phyloP scores from a whole-genome alignment of 2,113 vertebrate genomes.

The Rhinichthys klamathensis region DNA sequence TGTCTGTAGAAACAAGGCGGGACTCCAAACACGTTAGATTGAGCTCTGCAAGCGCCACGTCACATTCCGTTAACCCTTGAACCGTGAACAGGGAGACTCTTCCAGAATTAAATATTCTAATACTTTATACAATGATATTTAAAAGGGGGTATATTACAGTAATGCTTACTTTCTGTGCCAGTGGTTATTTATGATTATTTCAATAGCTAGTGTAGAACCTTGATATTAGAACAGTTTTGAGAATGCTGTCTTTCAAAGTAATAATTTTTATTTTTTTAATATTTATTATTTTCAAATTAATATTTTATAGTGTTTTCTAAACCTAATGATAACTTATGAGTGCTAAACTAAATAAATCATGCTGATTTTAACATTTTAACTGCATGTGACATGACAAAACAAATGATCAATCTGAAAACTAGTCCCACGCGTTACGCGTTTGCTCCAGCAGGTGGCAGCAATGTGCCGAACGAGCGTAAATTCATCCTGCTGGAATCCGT shows the following conservation, averaged over 20 bases:
- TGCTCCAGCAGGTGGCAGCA: neutral
- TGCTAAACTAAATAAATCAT: neutral
- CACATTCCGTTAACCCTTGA: neutral
- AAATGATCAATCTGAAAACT: too few species aligned
- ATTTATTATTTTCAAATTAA: neutral
- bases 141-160: neutral
- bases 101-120: neutral
- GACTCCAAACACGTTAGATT: conserved; percentile 15
- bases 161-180: neutral
- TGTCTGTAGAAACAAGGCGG: conserved; percentile 25
- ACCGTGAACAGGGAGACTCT: neutral
- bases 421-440: too few species aligned
- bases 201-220: neutral
- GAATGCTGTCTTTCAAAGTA: neutral
- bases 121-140: neutral
- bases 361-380: neutral
- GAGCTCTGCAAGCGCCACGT: conserved; percentile 47
- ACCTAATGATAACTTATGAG: neutral
- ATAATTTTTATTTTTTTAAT: neutral
- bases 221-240: neutral
- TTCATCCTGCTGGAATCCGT: neutral
- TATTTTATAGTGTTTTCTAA: neutral
- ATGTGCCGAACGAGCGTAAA: too few species aligned
- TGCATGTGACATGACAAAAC: neutral
- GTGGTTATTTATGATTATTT: neutral